Evolutionary conservation across 2,888 invertebrate species (phyloP), one percentile per base, ranked within the genome.

Genomic region (Agonopterix alstromeriana): DNA sequence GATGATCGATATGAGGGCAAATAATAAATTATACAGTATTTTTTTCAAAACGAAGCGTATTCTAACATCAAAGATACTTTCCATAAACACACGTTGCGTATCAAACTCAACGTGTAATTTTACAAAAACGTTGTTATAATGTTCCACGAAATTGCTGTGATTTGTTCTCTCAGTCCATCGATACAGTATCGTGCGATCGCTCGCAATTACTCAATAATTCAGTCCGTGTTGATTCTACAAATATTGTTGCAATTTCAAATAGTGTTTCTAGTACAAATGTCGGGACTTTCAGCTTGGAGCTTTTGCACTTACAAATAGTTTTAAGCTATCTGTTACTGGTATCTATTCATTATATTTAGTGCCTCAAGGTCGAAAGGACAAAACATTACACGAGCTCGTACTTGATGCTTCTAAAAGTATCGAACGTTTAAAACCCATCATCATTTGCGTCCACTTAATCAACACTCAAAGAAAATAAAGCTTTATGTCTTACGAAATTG

Each of bases 81-180:
- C 71, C 71, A 66, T 82, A 82, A 82, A 77, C 76, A 78, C 59
- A 81, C 66, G 77, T 73, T 77, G 65, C 61, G 69, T 70, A 64
- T 63, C 58, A 63, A 66, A 62, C 70, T 50, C 50, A 63, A 60
- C 60, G 50, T 68, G 59, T 81, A 83, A 84, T 85, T 83, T 82
- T 60, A 81, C 77, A 74, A 83, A 82, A 82, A 82, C 80, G 74
- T 73, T 75, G 73, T 77, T 76, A 76, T 81, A 79, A 79, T 76
- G 76, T 71, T 62, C 60, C 65, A 73, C 73, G 65, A 79, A 78
- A 86, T 85, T 80, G 79, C 82, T 76, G 74, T 82, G 77, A 82
- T 84, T 82, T 77, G 77, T 72, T 73, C 7, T 72, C 60, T 75
- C 70, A 71, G 67, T 70, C 65, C 64, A 69, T 76, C 76, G 73